These are phyloP conservation scores for Enteromius viviparus DNA, from an alignment of 2,797 vertebrate genomes.

Conservation along the genomic window DNA sequence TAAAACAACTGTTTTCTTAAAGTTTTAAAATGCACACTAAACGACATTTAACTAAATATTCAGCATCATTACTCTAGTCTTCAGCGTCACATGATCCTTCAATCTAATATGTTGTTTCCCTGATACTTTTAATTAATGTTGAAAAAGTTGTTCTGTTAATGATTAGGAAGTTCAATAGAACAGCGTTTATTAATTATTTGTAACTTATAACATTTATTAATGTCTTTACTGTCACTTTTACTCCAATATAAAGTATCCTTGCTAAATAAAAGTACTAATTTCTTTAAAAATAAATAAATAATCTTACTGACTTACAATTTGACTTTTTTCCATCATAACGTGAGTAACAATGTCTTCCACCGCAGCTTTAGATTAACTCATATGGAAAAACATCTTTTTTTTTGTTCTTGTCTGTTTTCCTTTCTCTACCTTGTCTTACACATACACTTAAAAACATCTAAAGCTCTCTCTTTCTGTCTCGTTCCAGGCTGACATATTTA, in stretches of 20 bases:
- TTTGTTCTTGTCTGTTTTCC: not conserved
- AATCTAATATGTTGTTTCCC: not conserved
- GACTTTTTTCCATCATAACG: not conserved
- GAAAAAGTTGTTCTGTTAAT: not conserved
- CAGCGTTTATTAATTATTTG: not conserved
- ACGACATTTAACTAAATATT: not conserved
- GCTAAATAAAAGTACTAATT: not conserved
- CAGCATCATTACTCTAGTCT: not conserved
- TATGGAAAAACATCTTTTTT: not conserved
- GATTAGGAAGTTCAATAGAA: not conserved
- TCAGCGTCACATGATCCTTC: not conserved
- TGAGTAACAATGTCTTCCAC: not conserved
- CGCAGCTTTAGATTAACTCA: not conserved
- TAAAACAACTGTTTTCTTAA: not conserved
- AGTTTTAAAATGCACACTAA: not conserved
- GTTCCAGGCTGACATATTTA: slow-evolving; percentile 54
- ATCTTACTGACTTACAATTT: not conserved
- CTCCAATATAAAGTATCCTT: too few species aligned
- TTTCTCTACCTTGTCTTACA: not conserved
- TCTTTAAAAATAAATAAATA: not conserved
- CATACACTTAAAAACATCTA: slow-evolving; percentile 24
- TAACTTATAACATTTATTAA: not conserved
- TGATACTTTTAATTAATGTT: not conserved
- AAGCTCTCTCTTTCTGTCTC: slow-evolving; percentile 34
- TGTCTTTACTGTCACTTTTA: not conserved